Conservation (phyloP, 2,113 vertebrate species). For the Halcyon senegalensis region DNA sequence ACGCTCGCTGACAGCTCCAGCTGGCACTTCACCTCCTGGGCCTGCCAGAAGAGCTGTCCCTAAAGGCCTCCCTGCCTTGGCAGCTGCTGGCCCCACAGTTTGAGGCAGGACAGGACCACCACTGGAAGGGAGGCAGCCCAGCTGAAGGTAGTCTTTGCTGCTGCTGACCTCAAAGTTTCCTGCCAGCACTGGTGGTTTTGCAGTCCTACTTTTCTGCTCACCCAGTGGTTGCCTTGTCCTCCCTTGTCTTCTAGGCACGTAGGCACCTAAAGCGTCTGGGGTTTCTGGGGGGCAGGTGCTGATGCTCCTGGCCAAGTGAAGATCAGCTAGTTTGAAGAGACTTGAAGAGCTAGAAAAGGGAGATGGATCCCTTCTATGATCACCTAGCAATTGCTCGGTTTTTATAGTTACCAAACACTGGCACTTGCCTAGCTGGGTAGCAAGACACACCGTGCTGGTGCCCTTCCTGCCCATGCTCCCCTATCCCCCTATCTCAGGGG, state of each 20-base stretch:
- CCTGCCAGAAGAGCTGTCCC: neutral
- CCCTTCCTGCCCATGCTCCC: neutral
- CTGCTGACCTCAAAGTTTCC: neutral
- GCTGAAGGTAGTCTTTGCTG: neutral
- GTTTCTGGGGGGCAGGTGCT: neutral
- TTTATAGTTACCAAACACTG: neutral
- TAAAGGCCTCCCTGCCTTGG: neutral
- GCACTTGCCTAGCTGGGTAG: neutral
- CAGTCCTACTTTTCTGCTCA: neutral
- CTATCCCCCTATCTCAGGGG: too few species aligned
- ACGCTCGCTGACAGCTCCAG: conserved; percentile 13
- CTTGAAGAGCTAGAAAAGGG: neutral
- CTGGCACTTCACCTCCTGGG: neutral
- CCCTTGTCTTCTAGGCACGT: too few species aligned
- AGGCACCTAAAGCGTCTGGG: neutral
- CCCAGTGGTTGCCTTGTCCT: neutral
- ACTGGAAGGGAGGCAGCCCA: neutral
- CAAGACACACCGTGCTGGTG: accelerated
- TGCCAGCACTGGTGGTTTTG: accelerated
- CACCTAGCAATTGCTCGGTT: neutral
- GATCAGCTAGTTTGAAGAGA: neutral
- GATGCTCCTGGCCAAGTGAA: neutral
- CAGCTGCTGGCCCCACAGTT: neutral
- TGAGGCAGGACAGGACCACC: neutral
- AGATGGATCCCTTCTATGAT: neutral